Evolutionary conservation across 2,888 invertebrate genomes (phyloP), one percentile per base, ranked within the genome.

Genomic region (Phengaris alcon): DNA sequence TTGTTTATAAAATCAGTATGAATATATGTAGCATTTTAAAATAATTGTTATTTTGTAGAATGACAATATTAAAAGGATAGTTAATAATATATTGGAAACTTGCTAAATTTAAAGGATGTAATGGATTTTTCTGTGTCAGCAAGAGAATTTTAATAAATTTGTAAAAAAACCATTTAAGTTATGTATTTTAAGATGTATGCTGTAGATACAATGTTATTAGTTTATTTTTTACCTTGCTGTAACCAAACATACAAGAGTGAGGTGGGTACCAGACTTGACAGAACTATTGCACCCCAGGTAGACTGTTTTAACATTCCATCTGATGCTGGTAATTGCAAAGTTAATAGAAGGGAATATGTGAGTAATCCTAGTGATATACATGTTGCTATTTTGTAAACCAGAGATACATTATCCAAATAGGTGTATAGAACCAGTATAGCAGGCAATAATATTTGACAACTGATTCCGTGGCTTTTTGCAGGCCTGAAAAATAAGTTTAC

Each of bases 391-490:
- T 90, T 93, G 82, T 95, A 95, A 9, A 91, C 80, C n/a, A 86
- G 82, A 46, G 94, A 88, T 44, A 92, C 87, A 78, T 90, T 81
- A 82, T 95, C 94, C 76, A 89, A 87, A 48, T 93, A 81, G 72
- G 93, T 89, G 75, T 95, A 95, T 1, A 94, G 82, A 8, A 95
- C 83, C 72, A 97, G 89, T 68, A 96, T 94, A 68, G 95, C 78
- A 4, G 97, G 97, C 73, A 97, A 82, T 12, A 97, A 89, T 46
- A 94, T 85, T 77, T 95, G 94, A 74, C 96, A 93, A 97, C 97
- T 97, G 79, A 96, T 86, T 79, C 97, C 97, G 80, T 95, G 92
- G 76, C 94, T 93, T 35, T 94, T 94, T 79, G 94, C 91, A 69
- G 95, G 94, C 83, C 97, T 97, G 80, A 94, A 95, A 77, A 78